Evolutionary conservation across 1,140 invertebrate genomes (phyloP), one percentile per base, ranked within the genome.

Genomic region (Lepidurus packardi): DNA sequence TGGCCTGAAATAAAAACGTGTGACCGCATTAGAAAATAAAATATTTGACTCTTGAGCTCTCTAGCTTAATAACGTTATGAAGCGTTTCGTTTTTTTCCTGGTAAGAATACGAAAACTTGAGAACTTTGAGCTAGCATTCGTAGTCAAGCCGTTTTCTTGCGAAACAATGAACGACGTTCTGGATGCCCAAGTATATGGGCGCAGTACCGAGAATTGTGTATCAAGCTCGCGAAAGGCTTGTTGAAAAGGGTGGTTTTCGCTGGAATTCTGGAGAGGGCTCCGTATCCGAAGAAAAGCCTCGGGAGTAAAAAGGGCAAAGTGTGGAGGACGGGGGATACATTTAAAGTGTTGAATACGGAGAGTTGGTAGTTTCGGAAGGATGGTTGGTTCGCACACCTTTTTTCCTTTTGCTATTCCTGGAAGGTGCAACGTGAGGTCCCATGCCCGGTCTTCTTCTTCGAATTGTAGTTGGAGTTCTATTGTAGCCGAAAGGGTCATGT

Each of bases 81-180:
- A 34, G 21, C 53, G 53, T 65, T 65, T 34, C 34, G 34, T 4
- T 34, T 4, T 25, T 65, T 65, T 21, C 16, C 53, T 9, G 53
- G 53, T 21, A 65, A 21, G 53, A 65, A 65, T 65, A 21, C 21
- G n/a, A 65, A 65, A 9, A n/a, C 16, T n/a, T n/a, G 45, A 65
- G 53, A 65, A 65, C 16, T n/a, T n/a, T n/a, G 7, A 65, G 53
- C 4, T 21, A 9, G 53, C 21, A 21, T 65, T 65, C 53, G 53
- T 65, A 65, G 53, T 65, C 53, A 65, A n/a, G 53, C 53, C 53
- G 53, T 65, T 65, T 65, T 65, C 53, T 65, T 65, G 53, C 53
- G 53, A 65, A 65, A 65, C 53, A 65, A 65, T 65, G 53, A 65
- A 65, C 4, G 53, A 65, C 53, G 21, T 65, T 65, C 53, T 65